Evolutionary conservation across 2,113 vertebrate species (phyloP).

Genomic region (Catagonus wagneri): DNA sequence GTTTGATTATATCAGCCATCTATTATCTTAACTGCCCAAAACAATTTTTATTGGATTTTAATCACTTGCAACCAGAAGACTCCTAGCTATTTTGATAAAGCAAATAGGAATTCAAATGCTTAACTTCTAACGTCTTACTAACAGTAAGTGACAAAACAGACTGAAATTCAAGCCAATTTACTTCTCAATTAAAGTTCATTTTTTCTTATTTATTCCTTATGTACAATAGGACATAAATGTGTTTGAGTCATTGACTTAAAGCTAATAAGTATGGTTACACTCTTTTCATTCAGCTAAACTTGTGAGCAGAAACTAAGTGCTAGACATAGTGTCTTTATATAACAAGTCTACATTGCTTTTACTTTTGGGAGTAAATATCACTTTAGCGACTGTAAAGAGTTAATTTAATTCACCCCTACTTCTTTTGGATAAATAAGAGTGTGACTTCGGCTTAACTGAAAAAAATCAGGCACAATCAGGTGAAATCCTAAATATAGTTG

Average conservation of each 20-base stretch:
- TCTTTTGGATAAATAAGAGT: not conserved
- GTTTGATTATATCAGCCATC: not conserved
- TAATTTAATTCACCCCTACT: conserved; percentile 8
- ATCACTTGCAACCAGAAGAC: not conserved
- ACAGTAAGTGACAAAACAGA: not conserved
- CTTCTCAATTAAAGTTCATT: not conserved
- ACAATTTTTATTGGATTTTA: not conserved
- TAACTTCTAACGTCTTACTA: not conserved
- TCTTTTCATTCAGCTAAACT: not conserved
- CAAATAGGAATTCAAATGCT: not conserved
- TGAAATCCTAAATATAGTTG: conserved; percentile 70
- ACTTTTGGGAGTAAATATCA: not conserved
- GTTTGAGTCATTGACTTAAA: not conserved
- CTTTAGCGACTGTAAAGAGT: not conserved
- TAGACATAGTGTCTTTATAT: not conserved
- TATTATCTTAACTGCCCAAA: not conserved
- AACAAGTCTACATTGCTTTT: not conserved
- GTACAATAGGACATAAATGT: not conserved
- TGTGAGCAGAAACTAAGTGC: not conserved
- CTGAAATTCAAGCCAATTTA: not conserved
- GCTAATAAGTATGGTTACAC: not conserved
- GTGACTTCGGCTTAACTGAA: conserved; percentile 25
- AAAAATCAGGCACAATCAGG: conserved; percentile 20
- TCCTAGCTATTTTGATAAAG: not conserved
- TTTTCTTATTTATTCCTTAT: not conserved